Evolutionary conservation across 64 coral and sea anemone genomes (phyloP).

Genomic region (Platygyra sinensis): DNA sequence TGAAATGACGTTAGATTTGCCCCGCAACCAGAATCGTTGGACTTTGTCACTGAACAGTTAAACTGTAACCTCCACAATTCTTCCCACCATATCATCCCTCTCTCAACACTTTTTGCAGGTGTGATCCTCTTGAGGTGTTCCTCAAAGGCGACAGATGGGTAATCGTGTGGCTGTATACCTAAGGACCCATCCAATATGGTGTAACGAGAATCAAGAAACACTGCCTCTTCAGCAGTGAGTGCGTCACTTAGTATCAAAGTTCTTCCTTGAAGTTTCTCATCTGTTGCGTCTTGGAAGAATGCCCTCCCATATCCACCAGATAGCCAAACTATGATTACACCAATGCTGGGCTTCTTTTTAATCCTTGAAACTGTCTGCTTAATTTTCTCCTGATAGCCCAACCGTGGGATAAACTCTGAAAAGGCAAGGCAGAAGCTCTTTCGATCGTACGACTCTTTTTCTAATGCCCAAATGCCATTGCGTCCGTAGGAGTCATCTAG

Average conservation of each 20-base stretch:
- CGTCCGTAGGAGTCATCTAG: slow-evolving; percentile 80
- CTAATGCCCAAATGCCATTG: slow-evolving; percentile 50
- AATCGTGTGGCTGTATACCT: slow-evolving; percentile 9
- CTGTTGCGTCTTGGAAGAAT: slow-evolving; percentile 43
- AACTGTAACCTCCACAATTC: slow-evolving; percentile 73
- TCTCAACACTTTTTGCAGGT: neutral
- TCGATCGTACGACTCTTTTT: slow-evolving; percentile 23
- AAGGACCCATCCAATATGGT: neutral
- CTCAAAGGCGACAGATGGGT: neutral
- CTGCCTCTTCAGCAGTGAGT: slow-evolving; percentile 22
- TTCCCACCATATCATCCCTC: slow-evolving; percentile 51
- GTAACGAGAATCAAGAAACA: slow-evolving; percentile 27
- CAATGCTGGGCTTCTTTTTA: neutral
- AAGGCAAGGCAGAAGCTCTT: slow-evolving; percentile 50
- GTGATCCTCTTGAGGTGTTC: slow-evolving; percentile 22
- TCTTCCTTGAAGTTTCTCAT: slow-evolving; percentile 50
- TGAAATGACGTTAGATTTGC: neutral
- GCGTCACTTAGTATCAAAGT: slow-evolving; percentile 58
- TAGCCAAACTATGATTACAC: slow-evolving; percentile 55
- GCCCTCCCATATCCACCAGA: slow-evolving; percentile 35
- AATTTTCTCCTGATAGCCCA: slow-evolving; percentile 43
- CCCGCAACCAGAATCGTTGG: slow-evolving; percentile 26
- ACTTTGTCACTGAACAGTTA: slow-evolving; percentile 42
- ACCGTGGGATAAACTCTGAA: slow-evolving; percentile 39
- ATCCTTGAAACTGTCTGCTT: slow-evolving; percentile 39